Evolutionary conservation across 35 echinoderm and acorn worm genomes (phyloP).

Genomic region (Apostichopus californicus): DNA sequence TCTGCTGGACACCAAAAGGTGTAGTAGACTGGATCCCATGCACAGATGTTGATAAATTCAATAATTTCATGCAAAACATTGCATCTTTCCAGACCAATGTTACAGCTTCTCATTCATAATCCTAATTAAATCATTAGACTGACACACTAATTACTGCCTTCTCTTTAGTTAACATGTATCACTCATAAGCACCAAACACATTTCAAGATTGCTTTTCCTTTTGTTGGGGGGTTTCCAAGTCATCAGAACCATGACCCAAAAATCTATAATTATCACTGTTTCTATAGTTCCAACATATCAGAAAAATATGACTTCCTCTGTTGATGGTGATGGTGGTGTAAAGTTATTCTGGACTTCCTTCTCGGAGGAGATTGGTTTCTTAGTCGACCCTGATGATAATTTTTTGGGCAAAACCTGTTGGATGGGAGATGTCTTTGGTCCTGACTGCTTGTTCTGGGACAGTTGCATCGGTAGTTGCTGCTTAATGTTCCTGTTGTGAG

Average conservation of each 20-base stretch:
- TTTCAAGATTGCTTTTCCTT: not conserved
- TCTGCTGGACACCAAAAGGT: too few relatives aligned
- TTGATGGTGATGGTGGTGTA: not conserved
- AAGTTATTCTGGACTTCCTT: conserved; percentile 9
- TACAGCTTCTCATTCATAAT: too few relatives aligned
- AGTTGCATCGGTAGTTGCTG: conserved; percentile 82
- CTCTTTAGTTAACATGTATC: too few relatives aligned
- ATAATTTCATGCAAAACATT: too few relatives aligned
- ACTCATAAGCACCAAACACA: too few relatives aligned
- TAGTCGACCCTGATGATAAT: conserved; percentile 43
- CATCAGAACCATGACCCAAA: not conserved
- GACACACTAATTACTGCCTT: too few relatives aligned
- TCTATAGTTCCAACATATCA: not conserved
- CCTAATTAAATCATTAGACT: not conserved
- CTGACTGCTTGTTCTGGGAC: conserved; percentile 43
- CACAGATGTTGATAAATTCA: too few relatives aligned
- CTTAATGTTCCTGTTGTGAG: conserved; percentile 47
- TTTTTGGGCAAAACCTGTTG: conserved; percentile 87
- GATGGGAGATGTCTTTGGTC: conserved; percentile 27
- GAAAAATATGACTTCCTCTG: conserved; percentile 46
- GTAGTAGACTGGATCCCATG: too few relatives aligned
- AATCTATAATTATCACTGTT: not conserved
- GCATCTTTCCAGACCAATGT: too few relatives aligned
- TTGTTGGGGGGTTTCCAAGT: not conserved
- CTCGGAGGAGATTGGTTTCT: not conserved